Percentiles rank a stretch among this genome's conserved stretches.
These are phyloP conservation scores for Phenganax marumi DNA, from an alignment of 92 coral and sea anemone species.

Conservation along the genomic window DNA sequence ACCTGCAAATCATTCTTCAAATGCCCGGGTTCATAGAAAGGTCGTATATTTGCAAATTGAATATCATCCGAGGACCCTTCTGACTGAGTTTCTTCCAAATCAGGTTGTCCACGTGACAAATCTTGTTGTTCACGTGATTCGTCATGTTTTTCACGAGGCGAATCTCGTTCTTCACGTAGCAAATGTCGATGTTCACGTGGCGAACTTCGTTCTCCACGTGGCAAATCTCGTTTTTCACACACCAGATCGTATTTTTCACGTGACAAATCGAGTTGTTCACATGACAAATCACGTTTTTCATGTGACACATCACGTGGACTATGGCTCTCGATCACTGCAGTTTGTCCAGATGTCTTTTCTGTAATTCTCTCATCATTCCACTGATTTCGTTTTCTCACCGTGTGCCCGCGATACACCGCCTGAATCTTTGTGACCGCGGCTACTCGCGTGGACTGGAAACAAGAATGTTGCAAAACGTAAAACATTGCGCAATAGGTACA, in stretches of 20 bases:
- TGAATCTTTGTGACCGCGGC: conserved; percentile 93
- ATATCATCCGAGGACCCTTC: conserved; percentile 5
- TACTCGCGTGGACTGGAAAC: conserved; percentile 61
- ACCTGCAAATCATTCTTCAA: conserved; percentile 17
- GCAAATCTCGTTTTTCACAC: no score
- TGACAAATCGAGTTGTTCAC: no score
- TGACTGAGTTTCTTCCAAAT: not conserved
- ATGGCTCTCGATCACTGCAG: not conserved
- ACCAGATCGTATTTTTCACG: no score
- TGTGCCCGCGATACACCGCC: conserved; percentile 94
- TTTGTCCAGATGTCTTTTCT: not conserved
- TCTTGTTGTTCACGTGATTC: no score
- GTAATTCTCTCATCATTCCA: conserved; percentile 57
- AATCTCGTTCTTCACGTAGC: not conserved
- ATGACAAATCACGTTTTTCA: not conserved
- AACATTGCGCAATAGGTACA: not conserved
- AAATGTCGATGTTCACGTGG: not conserved
- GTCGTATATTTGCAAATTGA: conserved; percentile 2
- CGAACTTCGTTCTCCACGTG: not conserved
- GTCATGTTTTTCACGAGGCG: not conserved
- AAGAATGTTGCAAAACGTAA: not conserved
- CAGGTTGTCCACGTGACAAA: no score
- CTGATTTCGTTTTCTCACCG: conserved; percentile 78
- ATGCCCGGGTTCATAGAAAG: conserved; percentile 4
- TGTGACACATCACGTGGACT: conserved; percentile 12